Conservation (phyloP, 2,113 vertebrate genomes). For the Oreochromis spilurus region DNA sequence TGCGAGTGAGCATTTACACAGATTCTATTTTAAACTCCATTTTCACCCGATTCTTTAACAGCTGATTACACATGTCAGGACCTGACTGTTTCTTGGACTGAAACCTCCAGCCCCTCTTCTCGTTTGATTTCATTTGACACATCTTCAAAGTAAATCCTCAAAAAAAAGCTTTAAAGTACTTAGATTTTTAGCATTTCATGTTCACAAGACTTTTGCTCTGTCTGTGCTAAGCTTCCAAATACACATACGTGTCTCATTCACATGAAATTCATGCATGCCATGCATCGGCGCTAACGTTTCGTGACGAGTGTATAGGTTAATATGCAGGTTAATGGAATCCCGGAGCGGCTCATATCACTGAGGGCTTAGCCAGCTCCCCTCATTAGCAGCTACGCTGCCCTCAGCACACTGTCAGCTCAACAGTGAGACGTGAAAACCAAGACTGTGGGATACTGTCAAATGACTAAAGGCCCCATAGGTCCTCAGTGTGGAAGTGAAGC, state of each 20-base stretch:
- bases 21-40: constrained; percentile 34
- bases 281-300: background rate
- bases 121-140: background rate
- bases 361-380: background rate
- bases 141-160: background rate
- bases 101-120: background rate
- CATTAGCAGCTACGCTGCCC: constrained; percentile 25
- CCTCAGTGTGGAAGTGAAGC: background rate
- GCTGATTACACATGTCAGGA: constrained; percentile 27
- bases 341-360: constrained; percentile 7
- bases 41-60: constrained; percentile 20
- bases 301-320: background rate
- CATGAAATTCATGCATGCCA: background rate
- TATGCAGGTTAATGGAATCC: constrained; percentile 1
- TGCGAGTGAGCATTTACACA: background rate
- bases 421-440: constrained; percentile 31
- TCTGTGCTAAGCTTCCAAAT: background rate
- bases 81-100: background rate
- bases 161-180: background rate
- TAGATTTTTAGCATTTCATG: background rate
- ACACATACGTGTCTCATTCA: background rate
- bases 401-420: constrained; percentile 52
- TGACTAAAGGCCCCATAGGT: constrained; percentile 18
- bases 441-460: constrained; percentile 17
- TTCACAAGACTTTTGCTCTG: background rate